Percentiles rank a stretch among this genome's conserved stretches.
Conservation (phyloP, 2,888 invertebrate genomes). For the Phania funesta region DNA sequence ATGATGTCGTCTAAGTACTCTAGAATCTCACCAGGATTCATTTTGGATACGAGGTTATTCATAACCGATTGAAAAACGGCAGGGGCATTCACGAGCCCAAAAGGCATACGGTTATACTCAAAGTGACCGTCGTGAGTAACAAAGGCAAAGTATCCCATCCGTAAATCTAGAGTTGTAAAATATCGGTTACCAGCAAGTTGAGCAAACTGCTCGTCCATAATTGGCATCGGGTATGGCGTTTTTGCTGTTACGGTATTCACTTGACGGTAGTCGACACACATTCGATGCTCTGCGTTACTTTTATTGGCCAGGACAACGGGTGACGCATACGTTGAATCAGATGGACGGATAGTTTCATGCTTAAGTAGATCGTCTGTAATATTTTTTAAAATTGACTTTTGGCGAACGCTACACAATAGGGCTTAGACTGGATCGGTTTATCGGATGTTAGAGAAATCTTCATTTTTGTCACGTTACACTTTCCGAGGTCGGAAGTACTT, state of each 20-base stretch:
- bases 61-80: slow-evolving; percentile 48
- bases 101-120: slow-evolving; percentile 67
- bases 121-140: slow-evolving; percentile 62
- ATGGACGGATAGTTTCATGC: slow-evolving; percentile 50
- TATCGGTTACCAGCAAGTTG: slow-evolving; percentile 41
- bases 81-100: slow-evolving; percentile 65
- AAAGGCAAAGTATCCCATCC: slow-evolving; percentile 65
- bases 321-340: slow-evolving; percentile 61
- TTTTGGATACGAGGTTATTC: slow-evolving; percentile 37
- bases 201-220: slow-evolving; percentile 62
- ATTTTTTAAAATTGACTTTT: slow-evolving; percentile 31
- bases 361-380: slow-evolving; percentile 48
- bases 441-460: not conserved
- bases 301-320: slow-evolving; percentile 65
- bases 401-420: slow-evolving; percentile 59
- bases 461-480: not conserved
- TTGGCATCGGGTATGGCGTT: slow-evolving; percentile 64
- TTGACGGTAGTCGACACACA: not conserved
- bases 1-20: slow-evolving; percentile 64
- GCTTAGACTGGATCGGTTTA: slow-evolving; percentile 52
- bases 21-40: slow-evolving; percentile 40
- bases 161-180: slow-evolving; percentile 38
- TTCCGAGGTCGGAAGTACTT: too few relatives aligned
- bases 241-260: slow-evolving; percentile 49
- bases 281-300: slow-evolving; percentile 62